Percentiles rank a stretch among this genome's conserved stretches.
These are phyloP conservation scores for Pherbina coryleti DNA, from an alignment of 2,888 invertebrate genomes.

Conservation along the genomic window DNA sequence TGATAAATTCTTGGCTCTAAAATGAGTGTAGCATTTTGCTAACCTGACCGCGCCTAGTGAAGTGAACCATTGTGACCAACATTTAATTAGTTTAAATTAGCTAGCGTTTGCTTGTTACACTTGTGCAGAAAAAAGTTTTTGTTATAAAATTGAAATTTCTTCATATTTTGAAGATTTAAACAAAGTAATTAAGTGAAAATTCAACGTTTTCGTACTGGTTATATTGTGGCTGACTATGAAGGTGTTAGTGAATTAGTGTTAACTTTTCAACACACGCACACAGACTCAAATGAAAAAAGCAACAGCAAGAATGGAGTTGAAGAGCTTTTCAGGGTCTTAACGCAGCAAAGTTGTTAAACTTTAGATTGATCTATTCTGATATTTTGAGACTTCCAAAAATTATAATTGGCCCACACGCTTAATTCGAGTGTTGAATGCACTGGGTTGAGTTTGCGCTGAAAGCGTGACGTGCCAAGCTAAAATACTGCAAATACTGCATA, in stretches of 20 bases:
- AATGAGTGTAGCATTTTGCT: constrained; percentile 11
- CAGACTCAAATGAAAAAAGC: neutral
- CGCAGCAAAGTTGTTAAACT: too few relatives aligned
- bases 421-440: neutral
- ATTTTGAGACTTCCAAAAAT: too few relatives aligned
- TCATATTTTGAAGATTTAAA: neutral
- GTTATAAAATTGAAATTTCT: neutral
- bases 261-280: constrained; percentile 7
- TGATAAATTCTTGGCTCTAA: constrained; percentile 12
- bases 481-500: neutral
- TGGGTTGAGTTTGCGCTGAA: neutral
- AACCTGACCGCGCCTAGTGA: constrained; percentile 32
- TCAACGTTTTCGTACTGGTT: too few relatives aligned
- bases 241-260: constrained; percentile 33
- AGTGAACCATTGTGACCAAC: neutral
- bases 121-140: neutral
- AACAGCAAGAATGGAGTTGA: neutral
- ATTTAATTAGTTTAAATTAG: neutral
- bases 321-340: constrained; percentile 5
- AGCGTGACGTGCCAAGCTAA: constrained; percentile 6
- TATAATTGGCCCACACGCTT: neutral
- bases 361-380: too few relatives aligned
- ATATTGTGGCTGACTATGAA: neutral
- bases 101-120: neutral
- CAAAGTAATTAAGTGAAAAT: neutral